Evolutionary conservation across 2,113 vertebrate genomes (phyloP).

Genomic region (Ammodramus savannarum): DNA sequence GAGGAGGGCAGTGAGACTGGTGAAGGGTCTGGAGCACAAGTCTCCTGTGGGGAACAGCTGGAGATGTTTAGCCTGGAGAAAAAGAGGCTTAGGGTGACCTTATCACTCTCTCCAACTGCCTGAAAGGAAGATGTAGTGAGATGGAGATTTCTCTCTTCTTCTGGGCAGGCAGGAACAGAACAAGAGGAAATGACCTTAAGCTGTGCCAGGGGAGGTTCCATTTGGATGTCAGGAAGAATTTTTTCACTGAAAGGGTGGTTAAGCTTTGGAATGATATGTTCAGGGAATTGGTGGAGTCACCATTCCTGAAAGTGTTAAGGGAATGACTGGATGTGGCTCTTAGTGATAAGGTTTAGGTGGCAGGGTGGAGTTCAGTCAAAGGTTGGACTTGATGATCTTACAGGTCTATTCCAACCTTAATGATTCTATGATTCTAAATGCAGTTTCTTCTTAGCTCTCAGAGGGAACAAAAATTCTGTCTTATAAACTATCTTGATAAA

Average conservation of each 20-base stretch:
- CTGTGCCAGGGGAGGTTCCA: not conserved
- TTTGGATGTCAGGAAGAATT: not conserved
- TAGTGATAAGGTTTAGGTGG: not conserved
- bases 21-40: not conserved
- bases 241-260: not conserved
- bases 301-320: not conserved
- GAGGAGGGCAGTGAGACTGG: not conserved
- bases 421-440: not conserved
- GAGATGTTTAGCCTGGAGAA: not conserved
- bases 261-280: not conserved
- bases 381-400: not conserved
- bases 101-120: not conserved
- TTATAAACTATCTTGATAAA: not conserved
- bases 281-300: not conserved
- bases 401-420: not conserved
- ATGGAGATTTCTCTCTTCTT: not conserved
- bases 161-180: not conserved
- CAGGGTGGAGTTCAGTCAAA: not conserved
- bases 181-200: not conserved
- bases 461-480: not conserved
- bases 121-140: not conserved
- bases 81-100: not conserved
- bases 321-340: not conserved
- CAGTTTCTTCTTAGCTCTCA: not conserved
- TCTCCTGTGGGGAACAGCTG: rapidly evolving